Evolutionary conservation across 2,797 vertebrate genomes (phyloP).

Genomic region (Typhlichthys eigenmanni): DNA sequence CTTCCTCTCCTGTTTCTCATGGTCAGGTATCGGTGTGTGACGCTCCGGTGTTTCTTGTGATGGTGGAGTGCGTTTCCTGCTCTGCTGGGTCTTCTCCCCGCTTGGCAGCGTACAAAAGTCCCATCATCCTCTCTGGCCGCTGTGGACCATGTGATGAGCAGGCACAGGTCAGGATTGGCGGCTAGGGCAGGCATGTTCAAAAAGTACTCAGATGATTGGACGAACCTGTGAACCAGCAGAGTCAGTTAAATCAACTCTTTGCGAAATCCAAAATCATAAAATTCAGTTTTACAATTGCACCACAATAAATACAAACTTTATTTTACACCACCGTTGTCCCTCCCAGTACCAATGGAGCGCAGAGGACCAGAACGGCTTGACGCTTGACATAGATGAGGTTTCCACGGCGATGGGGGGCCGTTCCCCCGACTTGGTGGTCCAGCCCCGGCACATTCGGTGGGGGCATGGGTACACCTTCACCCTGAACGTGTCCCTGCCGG

Average conservation of each 20-base stretch:
- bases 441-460: constrained; percentile 59
- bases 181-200: background rate
- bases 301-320: too few species aligned
- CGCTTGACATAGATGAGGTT: constrained; percentile 60
- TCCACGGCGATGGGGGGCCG: constrained; percentile 60
- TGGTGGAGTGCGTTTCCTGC: constrained; percentile 75
- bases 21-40: constrained; percentile 69
- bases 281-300: too few species aligned
- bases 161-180: constrained; percentile 53
- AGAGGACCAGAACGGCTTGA: constrained; percentile 50
- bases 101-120: constrained; percentile 39
- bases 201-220: too few species aligned
- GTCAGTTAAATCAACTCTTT: too few species aligned
- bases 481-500: constrained; percentile 64
- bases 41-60: constrained; percentile 61
- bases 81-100: constrained; percentile 37
- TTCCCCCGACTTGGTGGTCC: constrained; percentile 67
- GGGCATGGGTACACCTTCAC: constrained; percentile 72
- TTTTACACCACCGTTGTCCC: background rate
- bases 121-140: constrained; percentile 64
- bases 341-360: constrained; percentile 72
- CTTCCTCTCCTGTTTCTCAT: background rate
- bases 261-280: too few species aligned
- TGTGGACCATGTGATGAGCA: constrained; percentile 68
- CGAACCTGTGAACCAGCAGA: too few species aligned